These are phyloP conservation scores for Caerostris extrusa DNA, from an alignment of 1,140 invertebrate species.

Conservation along the genomic window DNA sequence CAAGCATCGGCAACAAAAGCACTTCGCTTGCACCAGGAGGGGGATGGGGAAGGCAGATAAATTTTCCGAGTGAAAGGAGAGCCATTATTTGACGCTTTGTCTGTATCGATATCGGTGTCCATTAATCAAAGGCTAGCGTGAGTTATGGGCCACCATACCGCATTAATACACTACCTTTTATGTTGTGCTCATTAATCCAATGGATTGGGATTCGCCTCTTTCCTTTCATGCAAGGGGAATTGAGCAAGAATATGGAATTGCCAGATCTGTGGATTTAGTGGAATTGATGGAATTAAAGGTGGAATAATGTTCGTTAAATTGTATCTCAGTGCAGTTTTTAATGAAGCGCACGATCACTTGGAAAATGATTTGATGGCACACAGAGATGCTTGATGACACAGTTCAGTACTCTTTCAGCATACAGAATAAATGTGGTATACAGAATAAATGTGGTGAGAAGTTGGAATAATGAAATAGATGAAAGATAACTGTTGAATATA, in stretches of 20 bases:
- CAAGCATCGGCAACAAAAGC: conserved; percentile 53
- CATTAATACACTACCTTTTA: conserved; percentile 55
- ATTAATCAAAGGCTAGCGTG: conserved; percentile 48
- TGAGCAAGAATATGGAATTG: neutral
- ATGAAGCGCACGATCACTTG: neutral
- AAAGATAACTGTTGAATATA: too few relatives aligned
- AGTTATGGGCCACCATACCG: conserved; percentile 23
- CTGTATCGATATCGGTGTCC: conserved; percentile 42
- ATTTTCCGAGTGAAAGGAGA: conserved; percentile 58
- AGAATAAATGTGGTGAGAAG: too few relatives aligned
- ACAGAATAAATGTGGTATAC: too few relatives aligned
- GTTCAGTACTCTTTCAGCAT: too few relatives aligned
- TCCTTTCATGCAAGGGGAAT: neutral
- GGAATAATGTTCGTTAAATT: neutral
- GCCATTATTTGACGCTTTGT: conserved; percentile 59
- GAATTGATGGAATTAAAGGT: neutral
- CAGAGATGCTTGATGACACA: too few relatives aligned
- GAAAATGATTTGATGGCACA: too few relatives aligned
- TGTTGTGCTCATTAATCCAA: conserved; percentile 42
- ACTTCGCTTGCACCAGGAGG: conserved; percentile 2
- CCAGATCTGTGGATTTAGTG: too few relatives aligned
- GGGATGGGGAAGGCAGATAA: conserved; percentile 1
- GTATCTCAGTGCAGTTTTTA: neutral
- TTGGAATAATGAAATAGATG: too few relatives aligned
- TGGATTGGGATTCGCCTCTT: conserved; percentile 35